Evolutionary conservation across 1,140 invertebrate species (phyloP).

Genomic region (Dryas iulia): DNA sequence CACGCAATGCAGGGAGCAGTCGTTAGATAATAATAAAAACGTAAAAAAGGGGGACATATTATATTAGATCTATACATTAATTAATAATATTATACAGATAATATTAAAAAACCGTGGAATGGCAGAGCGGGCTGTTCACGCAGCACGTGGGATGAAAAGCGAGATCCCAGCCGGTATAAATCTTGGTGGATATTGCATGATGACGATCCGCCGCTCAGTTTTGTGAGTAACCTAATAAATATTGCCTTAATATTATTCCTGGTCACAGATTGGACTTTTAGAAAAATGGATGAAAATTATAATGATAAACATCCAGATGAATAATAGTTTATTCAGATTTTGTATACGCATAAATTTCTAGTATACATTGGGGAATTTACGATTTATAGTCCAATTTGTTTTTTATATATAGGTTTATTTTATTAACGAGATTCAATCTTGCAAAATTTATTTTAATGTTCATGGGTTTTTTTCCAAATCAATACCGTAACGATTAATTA

Average conservation of each 20-base stretch:
- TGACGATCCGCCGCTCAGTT: conserved; percentile 41
- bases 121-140: conserved; percentile 39
- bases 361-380: too few species aligned
- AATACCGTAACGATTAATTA: too few species aligned
- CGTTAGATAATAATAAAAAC: too few species aligned
- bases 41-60: neutral
- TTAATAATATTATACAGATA: conserved; percentile 28
- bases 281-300: neutral
- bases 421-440: too few species aligned
- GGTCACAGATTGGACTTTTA: neutral
- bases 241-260: neutral
- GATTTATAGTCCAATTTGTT: too few species aligned
- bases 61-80: neutral
- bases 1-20: too few species aligned
- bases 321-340: too few species aligned
- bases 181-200: conserved; percentile 58
- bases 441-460: too few species aligned
- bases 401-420: too few species aligned
- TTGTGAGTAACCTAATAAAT: conserved; percentile 23
- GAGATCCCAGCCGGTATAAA: conserved; percentile 62
- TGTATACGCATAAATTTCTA: too few species aligned
- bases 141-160: conserved; percentile 13
- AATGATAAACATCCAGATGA: neutral
- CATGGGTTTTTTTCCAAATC: too few species aligned
- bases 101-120: conserved; percentile 38